phyloP scores from a whole-genome alignment of 1,140 invertebrate species.

The Cardiocondyla obscurior region DNA sequence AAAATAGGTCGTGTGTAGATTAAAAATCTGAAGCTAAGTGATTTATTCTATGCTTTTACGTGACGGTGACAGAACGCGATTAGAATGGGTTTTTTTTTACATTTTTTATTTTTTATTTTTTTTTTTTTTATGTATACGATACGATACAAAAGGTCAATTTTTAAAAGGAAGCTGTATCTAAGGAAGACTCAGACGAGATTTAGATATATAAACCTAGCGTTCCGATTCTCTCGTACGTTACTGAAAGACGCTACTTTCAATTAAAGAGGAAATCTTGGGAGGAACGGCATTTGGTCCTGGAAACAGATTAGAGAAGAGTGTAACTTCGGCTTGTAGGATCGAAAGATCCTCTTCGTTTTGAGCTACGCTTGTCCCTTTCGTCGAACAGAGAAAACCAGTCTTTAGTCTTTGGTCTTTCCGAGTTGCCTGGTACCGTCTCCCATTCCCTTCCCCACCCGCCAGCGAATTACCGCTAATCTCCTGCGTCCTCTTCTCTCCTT shows the following conservation, averaged over 20 bases:
- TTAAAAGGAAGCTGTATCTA: not conserved
- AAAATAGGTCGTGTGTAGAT: constrained; percentile 29
- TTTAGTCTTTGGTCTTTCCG: constrained; percentile 60
- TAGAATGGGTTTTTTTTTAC: constrained; percentile 12
- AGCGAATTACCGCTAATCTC: constrained; percentile 75
- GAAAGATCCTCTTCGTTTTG: constrained; percentile 48
- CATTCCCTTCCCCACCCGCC: not conserved
- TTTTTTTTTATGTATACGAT: too few species aligned
- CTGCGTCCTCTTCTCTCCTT: constrained; percentile 35
- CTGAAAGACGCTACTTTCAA: constrained; percentile 38
- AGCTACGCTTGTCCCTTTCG: constrained; percentile 41
- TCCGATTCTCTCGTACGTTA: not conserved
- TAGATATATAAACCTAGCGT: not conserved
- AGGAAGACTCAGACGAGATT: constrained; percentile 15
- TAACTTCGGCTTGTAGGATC: constrained; percentile 15
- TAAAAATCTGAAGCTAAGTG: constrained; percentile 16
- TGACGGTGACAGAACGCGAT: not conserved
- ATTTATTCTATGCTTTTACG: not conserved
- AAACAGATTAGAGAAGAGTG: constrained; percentile 52
- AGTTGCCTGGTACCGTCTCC: constrained; percentile 40
- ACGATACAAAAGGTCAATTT: not conserved
- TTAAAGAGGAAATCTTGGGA: constrained; percentile 51
- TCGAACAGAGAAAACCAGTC: constrained; percentile 54
- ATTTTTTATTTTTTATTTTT: too few species aligned
- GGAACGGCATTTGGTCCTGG: constrained; percentile 13